Conservation (phyloP, 1,140 invertebrate species). For the Drosophila bifasciata region DNA sequence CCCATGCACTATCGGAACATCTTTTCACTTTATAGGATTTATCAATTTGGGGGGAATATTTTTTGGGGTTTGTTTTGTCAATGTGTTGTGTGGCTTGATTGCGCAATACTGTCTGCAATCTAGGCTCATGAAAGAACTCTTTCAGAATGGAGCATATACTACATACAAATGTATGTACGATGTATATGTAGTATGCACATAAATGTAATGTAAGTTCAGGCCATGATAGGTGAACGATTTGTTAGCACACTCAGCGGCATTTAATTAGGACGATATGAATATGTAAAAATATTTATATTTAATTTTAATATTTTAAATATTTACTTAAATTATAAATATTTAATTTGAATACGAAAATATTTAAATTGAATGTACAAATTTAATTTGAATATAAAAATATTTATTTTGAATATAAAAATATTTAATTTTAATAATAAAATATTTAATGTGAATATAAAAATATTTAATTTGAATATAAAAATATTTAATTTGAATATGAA, state of each 20-base stretch:
- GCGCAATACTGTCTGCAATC: conserved; percentile 47
- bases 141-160: conserved; percentile 17
- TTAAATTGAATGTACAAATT: too few species aligned
- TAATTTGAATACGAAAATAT: too few species aligned
- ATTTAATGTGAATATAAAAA: too few species aligned
- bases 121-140: conserved; percentile 10
- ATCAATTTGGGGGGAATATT: conserved; percentile 25
- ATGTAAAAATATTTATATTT: too few species aligned
- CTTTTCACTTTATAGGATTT: conserved; percentile 11
- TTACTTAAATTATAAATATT: too few species aligned
- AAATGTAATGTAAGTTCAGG: too few species aligned
- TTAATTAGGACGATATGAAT: conserved; percentile 7
- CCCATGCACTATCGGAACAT: background rate
- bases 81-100: conserved; percentile 36
- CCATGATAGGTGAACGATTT: conserved; percentile 22
- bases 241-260: background rate
- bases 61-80: conserved; percentile 5
- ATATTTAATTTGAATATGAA: too few species aligned
- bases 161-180: background rate
- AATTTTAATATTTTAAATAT: too few species aligned
- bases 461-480: too few species aligned
- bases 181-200: background rate
- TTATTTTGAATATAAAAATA: background rate
- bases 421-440: too few species aligned
- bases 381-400: too few species aligned